phyloP scores from a whole-genome alignment of 2,797 vertebrate genomes.

The Rhynchotus rufescens region DNA sequence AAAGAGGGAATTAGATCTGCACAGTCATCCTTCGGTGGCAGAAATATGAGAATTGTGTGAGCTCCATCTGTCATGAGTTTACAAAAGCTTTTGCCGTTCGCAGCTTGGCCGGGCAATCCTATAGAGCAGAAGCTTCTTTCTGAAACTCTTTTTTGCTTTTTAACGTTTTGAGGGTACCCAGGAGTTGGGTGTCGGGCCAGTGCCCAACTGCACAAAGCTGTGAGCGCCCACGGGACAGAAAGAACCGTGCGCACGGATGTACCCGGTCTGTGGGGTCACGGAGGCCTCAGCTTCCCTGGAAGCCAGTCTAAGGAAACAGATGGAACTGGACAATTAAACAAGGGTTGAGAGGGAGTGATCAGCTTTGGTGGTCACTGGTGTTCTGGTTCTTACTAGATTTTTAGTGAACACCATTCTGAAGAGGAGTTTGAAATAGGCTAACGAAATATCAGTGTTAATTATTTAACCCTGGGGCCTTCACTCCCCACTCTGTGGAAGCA shows the following conservation, averaged over 20 bases:
- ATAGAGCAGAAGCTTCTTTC: neutral
- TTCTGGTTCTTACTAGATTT: neutral
- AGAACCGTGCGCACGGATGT: too few relatives aligned
- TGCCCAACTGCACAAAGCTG: neutral
- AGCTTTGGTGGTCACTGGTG: neutral
- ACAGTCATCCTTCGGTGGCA: neutral
- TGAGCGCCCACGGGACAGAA: neutral
- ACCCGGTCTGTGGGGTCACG: fast-evolving
- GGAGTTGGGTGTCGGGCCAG: neutral
- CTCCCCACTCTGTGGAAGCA: neutral
- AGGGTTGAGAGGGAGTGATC: neutral
- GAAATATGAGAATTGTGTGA: neutral
- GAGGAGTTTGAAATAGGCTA: neutral
- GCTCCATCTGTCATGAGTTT: neutral
- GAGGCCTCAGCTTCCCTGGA: neutral
- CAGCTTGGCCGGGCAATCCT: fast-evolving
- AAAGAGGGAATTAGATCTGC: neutral
- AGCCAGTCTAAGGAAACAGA: neutral
- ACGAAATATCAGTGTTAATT: neutral
- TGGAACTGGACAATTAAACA: neutral
- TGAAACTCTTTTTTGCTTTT: neutral
- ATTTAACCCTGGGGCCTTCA: neutral
- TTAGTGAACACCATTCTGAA: neutral
- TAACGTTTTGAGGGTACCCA: neutral
- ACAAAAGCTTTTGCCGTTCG: neutral